Percentiles rank a stretch among this genome's conserved stretches.
phyloP scores from a whole-genome alignment of 2,888 invertebrate genomes.

The Dysmachus trigonus region DNA sequence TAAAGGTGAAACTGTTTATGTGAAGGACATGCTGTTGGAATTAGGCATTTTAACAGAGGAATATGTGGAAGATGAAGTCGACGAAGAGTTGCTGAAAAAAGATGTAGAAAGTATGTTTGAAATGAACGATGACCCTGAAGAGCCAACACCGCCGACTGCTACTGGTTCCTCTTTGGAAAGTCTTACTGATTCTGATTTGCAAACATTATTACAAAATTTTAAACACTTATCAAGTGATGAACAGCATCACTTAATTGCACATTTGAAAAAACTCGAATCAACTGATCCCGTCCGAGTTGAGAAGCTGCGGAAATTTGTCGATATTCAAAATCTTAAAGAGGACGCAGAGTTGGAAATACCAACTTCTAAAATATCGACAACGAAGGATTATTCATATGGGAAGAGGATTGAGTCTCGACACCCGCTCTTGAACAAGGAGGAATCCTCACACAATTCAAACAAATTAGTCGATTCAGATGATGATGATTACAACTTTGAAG shows the following conservation, averaged over 20 bases:
- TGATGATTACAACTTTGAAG: slow-evolving; percentile 84
- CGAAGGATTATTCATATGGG: slow-evolving; percentile 49
- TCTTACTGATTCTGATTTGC: slow-evolving; percentile 81
- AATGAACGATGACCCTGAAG: neutral
- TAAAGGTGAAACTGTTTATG: slow-evolving; percentile 27
- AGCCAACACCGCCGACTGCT: slow-evolving; percentile 51
- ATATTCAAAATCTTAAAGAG: slow-evolving; percentile 63
- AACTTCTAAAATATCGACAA: neutral
- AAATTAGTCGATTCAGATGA: slow-evolving; percentile 70
- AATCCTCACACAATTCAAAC: slow-evolving; percentile 55
- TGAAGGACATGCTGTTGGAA: slow-evolving; percentile 53
- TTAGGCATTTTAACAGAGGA: slow-evolving; percentile 52
- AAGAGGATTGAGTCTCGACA: slow-evolving; percentile 41
- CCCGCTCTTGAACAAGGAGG: slow-evolving; percentile 47
- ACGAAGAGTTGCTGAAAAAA: slow-evolving; percentile 53
- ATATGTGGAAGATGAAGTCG: slow-evolving; percentile 50
- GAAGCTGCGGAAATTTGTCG: slow-evolving; percentile 78
- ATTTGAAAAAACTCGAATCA: slow-evolving; percentile 81
- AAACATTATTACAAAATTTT: slow-evolving; percentile 81
- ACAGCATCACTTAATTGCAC: slow-evolving; percentile 82
- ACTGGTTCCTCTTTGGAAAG: slow-evolving; percentile 72
- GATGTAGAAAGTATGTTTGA: slow-evolving; percentile 49
- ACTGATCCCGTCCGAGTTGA: slow-evolving; percentile 82
- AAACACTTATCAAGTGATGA: slow-evolving; percentile 83
- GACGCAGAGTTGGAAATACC: slow-evolving; percentile 52